Conservation (phyloP, 2,888 invertebrate genomes). For the Octonoba sinensis region DNA sequence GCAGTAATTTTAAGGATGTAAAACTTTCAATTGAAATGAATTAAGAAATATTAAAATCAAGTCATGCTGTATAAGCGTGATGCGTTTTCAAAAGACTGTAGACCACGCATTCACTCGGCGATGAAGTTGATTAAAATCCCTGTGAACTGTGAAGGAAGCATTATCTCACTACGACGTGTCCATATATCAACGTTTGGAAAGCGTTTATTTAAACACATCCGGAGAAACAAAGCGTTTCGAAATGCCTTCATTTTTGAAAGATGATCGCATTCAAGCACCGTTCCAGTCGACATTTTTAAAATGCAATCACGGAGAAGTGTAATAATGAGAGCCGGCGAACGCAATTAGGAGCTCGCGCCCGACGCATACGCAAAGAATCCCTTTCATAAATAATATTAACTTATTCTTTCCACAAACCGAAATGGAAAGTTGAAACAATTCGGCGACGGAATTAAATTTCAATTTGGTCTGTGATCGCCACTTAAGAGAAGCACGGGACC, state of each 20-base stretch:
- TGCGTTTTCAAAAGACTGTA: too few species aligned
- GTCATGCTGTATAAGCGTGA: too few species aligned
- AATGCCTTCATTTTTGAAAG: slow-evolving; percentile 27
- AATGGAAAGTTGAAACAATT: slow-evolving; percentile 43
- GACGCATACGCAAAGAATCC: slow-evolving; percentile 34
- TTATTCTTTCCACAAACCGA: slow-evolving; percentile 14
- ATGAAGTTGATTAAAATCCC: too few species aligned
- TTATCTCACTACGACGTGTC: too few species aligned
- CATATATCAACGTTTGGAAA: too few species aligned
- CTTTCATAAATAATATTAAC: slow-evolving; percentile 11
- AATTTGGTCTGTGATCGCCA: slow-evolving; percentile 30
- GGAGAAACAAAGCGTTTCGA: neutral
- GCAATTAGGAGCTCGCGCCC: slow-evolving; percentile 19
- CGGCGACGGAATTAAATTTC: slow-evolving; percentile 40
- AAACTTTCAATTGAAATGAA: too few species aligned
- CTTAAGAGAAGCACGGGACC: neutral
- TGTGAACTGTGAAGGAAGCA: too few species aligned
- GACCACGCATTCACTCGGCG: too few species aligned
- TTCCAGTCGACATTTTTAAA: slow-evolving; percentile 47
- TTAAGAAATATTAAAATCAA: too few species aligned
- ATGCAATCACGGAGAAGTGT: slow-evolving; percentile 38
- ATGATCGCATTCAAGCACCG: slow-evolving; percentile 42
- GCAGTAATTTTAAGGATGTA: too few species aligned
- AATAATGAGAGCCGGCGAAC: neutral
- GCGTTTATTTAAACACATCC: too few species aligned